Evolutionary conservation across 2,888 invertebrate genomes (phyloP), one percentile per base, ranked within the genome.

Genomic region (Sinodicranocentrus sp.): DNA sequence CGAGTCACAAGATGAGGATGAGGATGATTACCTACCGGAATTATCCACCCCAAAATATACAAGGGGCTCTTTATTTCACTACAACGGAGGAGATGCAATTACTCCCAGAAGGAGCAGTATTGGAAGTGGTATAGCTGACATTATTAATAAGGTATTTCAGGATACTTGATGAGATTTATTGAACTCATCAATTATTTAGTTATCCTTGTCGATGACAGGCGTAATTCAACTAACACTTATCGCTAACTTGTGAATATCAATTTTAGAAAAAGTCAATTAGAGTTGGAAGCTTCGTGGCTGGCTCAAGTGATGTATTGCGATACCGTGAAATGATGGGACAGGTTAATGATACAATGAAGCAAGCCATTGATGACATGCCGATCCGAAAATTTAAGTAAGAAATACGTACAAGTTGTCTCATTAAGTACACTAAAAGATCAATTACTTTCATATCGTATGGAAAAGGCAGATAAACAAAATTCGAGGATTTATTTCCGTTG

Each of bases 281-380:
- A 43, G 63, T 54, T 13, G 79, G 72, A 21, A 72, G 72, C 23
- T 80, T 73, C 43, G 65, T 73, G 0, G 80, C 80, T 19, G 80
- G 80, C 15, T 72, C 72, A 2, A 80, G 59, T 23, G 86, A 85
- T 44, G 84, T 86, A 1, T 17, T 82, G 21, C 73, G 78, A 13
- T 77, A 67, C 28, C 71, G 48, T 8, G 52, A 71, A 57, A 86
- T 86, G 85, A 80, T 85, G 82, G 68, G 68, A 1, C 73, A 93
- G n/a, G 94, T 95, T 6, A 91, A 96, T 89, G 93, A 94, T 8
- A 94, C 95, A 89, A 95, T 97, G 95, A 93, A 94, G 71, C 93
- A 94, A 43, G 95, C 95, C 87, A 94, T 97, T 86, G 94, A 95
- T 88, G 93, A 94, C 88, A 95, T 97, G 94, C 94, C 95, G n/a